Evolutionary conservation across 2,113 vertebrate genomes (phyloP), one percentile per base, ranked within the genome.

Genomic region (Marmota flaviventris): DNA sequence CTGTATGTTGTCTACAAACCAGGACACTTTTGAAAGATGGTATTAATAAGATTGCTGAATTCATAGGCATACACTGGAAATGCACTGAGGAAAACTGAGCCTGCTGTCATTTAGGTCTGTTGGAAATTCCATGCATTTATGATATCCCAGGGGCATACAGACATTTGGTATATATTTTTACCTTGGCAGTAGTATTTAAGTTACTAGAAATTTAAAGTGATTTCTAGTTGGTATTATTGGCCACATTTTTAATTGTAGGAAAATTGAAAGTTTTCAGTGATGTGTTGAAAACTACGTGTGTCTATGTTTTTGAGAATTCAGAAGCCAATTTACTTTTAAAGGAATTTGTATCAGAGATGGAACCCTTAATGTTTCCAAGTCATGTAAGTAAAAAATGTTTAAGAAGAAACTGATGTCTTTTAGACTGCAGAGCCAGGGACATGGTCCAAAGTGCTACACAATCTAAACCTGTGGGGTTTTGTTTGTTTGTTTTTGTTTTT

Each of bases 151-250:
- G 7, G 14, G 10, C 10, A 75, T 51, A 16, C 4, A 86, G 63
- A 87, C 1, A 16, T 77, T 72, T 25, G 5, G 22, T 12, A 61
- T 0, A 0, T n/a, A 51, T 84, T 95, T 32, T 53, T 65, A 5
- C 32, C 73, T 73, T 76, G 25, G 37, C 83, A 53, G 32, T 8
- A 73, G n/a, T 73, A 67, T 89, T 69, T 56, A 27, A 82, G 3
- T 73, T 93, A 61, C 39, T 75, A 91, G 75, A 91, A 85, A 94
- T 91, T 91, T 42, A 78, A 88, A 56, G 45, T 92, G n/a, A 88
- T 48, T 82, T 9, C 22, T 32, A 85, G 7, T 70, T 82, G 32
- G 1, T 93, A 8, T 27, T n/a, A 91, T 91, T 69, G 58, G n/a
- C 61, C 13, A 58, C 11, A 45, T 77, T 65, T 93, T 87, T 87